Evolutionary conservation across 2,113 vertebrate species (phyloP), one percentile per base, ranked within the genome.

Genomic region (Sphyrna mokarran): DNA sequence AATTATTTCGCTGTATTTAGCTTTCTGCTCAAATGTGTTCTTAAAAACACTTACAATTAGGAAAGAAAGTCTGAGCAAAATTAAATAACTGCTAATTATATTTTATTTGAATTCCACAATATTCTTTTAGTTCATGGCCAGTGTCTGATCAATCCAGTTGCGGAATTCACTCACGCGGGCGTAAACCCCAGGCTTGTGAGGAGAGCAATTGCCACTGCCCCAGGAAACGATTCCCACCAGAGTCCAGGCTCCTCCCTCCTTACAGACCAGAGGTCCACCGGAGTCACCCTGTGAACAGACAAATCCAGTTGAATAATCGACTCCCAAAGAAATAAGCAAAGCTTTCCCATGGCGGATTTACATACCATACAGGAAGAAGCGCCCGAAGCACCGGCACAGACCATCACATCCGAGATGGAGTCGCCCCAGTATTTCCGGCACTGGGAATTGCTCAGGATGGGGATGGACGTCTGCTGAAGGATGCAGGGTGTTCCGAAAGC

Each of bases 381-480:
- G 40, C 97, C 97, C 0, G 37, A 96, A 80, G 94, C 97, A 61
- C 97, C 97, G 0, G 97, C 95, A 0, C 97, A 97, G 96, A 97
- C 96, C 96, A 97, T 98, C 40, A 96, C 95, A 0, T 97, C 96
- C 2, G 97, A 96, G 96, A 97, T 97, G 90, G 97, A 97, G 96
- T 97, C 96, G 70, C 97, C 97, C 97, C 97, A 97, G 96, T 96
- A 96, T 1, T 0, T 48, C 61, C 63, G 97, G 40, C 97, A 98
- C 70, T 96, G 54, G 0, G 96, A 22, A 0, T 97, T 97, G 96
- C 97, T 97, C 95, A 97, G 91, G 87, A 98, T 96, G 2, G 97
- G 97, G 37, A 97, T 96, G 6, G 97, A 78, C 0, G 96, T 96
- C 97, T 98, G 97, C 96, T 98, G 98, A 87, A 98, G 96, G 14